Conservation (phyloP, 2,113 vertebrate genomes). For the Piprites chloris region DNA sequence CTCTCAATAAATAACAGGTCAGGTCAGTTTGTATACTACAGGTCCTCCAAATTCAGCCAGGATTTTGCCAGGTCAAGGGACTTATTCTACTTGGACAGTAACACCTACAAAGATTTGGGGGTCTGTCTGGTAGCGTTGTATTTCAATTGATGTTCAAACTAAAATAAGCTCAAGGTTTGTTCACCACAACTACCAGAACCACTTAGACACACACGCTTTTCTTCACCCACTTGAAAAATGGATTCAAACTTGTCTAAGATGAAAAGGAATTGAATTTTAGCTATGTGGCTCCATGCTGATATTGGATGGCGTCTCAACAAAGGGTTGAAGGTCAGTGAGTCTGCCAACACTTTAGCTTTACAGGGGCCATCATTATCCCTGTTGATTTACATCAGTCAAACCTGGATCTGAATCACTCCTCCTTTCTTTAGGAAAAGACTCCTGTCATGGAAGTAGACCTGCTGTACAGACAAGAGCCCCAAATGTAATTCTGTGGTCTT, state of each 20-base stretch:
- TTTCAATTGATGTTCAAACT: not conserved
- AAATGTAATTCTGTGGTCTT: not conserved
- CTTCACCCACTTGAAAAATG: not conserved
- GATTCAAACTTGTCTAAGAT: not conserved
- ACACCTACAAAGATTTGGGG: not conserved
- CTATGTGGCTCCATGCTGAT: not conserved
- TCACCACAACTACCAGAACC: not conserved
- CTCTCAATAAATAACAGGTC: not conserved
- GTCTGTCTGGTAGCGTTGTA: not conserved
- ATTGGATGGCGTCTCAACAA: not conserved
- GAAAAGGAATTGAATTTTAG: not conserved
- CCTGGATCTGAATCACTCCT: not conserved
- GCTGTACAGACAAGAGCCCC: not conserved
- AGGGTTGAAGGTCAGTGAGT: not conserved
- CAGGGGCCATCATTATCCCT: not conserved
- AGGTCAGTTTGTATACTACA: not conserved
- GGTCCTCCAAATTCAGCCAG: not conserved
- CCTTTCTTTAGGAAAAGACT: not conserved
- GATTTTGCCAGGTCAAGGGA: not conserved
- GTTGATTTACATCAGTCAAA: not conserved
- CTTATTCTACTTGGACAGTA: not conserved
- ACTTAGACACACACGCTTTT: not conserved
- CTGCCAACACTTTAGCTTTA: not conserved
- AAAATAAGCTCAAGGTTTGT: not conserved
- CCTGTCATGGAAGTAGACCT: not conserved